A percentile compares a stretch with the other conserved stretches of the same genome.
Conservation (phyloP, 2,888 invertebrate genomes). For the Chrysolina oricalcia region DNA sequence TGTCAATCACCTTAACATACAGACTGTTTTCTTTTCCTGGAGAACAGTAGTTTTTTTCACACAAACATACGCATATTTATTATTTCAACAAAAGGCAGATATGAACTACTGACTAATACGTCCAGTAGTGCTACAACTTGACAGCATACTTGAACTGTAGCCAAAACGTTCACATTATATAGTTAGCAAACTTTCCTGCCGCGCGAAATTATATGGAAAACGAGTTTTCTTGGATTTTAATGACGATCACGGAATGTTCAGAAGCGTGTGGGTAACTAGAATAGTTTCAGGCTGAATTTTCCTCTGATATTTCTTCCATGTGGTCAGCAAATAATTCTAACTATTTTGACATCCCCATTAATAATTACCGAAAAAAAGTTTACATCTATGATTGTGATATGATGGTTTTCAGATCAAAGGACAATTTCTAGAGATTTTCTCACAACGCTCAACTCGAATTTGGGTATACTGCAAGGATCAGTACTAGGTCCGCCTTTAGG, state of each 20-base stretch:
- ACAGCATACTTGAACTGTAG: neutral
- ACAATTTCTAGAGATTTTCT: no score
- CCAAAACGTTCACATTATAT: neutral
- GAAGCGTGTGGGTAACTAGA: no score
- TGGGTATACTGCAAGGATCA: no score
- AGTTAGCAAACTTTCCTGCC: neutral
- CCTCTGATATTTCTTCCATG: no score
- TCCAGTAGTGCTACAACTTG: neutral
- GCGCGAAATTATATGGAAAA: neutral
- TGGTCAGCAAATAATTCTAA: no score
- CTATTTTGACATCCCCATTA: no score
- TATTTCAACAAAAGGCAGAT: constrained; percentile 3
- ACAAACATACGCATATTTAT: neutral
- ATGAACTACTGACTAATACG: constrained; percentile 5
- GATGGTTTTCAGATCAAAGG: no score
- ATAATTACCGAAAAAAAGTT: no score
- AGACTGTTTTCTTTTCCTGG: neutral
- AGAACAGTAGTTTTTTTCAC: neutral
- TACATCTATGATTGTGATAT: no score
- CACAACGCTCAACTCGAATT: no score
- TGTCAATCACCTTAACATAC: neutral
- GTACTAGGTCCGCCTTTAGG: no score
- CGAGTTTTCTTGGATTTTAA: neutral
- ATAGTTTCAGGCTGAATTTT: no score
- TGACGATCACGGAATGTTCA: neutral